A percentile compares a stretch with the other conserved stretches of the same genome.
These are phyloP conservation scores for Florisuga fusca DNA, from an alignment of 2,797 vertebrate species.

Conservation along the genomic window DNA sequence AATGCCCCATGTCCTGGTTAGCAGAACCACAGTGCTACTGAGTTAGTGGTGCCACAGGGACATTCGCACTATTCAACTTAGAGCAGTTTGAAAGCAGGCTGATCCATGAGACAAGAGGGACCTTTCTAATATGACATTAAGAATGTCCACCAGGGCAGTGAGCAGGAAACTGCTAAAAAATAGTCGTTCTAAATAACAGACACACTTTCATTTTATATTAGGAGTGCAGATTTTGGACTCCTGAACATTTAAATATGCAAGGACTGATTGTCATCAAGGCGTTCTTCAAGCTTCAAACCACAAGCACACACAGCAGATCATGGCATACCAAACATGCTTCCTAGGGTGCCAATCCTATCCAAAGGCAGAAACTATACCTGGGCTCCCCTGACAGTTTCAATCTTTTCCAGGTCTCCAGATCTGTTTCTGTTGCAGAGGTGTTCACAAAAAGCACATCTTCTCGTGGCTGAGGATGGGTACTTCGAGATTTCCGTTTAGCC, in stretches of 20 bases:
- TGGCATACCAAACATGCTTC: constrained; percentile 1
- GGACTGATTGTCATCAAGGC: background rate
- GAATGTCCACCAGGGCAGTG: background rate
- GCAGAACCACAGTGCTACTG: background rate
- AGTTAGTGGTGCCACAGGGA: background rate
- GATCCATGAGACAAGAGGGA: background rate
- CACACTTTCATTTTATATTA: background rate
- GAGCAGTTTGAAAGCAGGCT: background rate
- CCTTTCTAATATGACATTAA: background rate
- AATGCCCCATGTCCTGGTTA: background rate
- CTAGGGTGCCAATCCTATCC: background rate
- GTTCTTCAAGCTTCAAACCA: constrained; percentile 18
- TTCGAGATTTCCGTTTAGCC: constrained; percentile 81
- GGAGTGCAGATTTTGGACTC: background rate
- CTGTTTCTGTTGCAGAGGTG: constrained; percentile 87
- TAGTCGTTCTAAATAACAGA: background rate
- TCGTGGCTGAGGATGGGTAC: constrained; percentile 69
- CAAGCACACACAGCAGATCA: background rate
- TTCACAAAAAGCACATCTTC: constrained; percentile 80
- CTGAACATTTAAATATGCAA: background rate
- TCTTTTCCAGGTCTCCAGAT: constrained; percentile 93
- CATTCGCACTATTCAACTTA: background rate
- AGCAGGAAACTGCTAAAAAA: background rate
- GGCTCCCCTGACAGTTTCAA: constrained; percentile 87
- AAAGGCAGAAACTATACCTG: constrained; percentile 82